Conservation (phyloP, 1,140 invertebrate genomes). For the Danaus plexippus region DNA sequence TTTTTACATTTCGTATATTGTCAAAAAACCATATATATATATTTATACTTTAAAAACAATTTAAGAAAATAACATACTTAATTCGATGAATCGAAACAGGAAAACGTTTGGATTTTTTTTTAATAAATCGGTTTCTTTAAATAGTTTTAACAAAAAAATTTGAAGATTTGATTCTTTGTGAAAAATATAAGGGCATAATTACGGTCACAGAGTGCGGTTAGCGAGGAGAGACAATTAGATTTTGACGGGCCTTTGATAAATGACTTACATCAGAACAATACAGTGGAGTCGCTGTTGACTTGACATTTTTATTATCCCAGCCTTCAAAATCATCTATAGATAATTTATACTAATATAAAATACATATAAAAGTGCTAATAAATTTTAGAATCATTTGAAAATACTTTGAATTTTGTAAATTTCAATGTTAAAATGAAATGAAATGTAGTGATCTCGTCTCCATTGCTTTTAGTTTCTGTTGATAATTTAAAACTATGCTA, state of each 20-base stretch:
- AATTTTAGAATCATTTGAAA: too few relatives aligned
- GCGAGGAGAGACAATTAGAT: slow-evolving; percentile 65
- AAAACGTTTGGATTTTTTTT: slow-evolving; percentile 49
- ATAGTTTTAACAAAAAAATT: slow-evolving; percentile 44
- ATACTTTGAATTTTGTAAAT: too few relatives aligned
- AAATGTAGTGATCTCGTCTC: slow-evolving; percentile 19
- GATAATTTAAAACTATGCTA: slow-evolving; percentile 49
- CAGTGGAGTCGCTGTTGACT: slow-evolving; percentile 26
- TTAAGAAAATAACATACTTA: neutral
- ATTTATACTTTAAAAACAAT: too few relatives aligned
- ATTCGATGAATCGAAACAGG: slow-evolving; percentile 5
- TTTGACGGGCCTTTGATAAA: slow-evolving; percentile 67
- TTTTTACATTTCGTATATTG: too few relatives aligned
- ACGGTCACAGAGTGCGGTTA: slow-evolving; percentile 64
- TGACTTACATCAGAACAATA: slow-evolving; percentile 37
- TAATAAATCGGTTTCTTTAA: slow-evolving; percentile 39
- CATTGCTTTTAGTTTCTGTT: slow-evolving; percentile 29
- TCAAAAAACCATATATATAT: too few relatives aligned
- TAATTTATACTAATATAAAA: slow-evolving; percentile 1
- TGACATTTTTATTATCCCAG: neutral
- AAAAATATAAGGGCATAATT: slow-evolving; percentile 67
- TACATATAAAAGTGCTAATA: too few relatives aligned
- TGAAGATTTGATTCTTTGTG: slow-evolving; percentile 48
- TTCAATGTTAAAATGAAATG: too few relatives aligned
- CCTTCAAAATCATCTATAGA: too few relatives aligned